Base-by-base conservation (phyloP, 2,797 vertebrate species). In the Acanthornis magna region DNA sequence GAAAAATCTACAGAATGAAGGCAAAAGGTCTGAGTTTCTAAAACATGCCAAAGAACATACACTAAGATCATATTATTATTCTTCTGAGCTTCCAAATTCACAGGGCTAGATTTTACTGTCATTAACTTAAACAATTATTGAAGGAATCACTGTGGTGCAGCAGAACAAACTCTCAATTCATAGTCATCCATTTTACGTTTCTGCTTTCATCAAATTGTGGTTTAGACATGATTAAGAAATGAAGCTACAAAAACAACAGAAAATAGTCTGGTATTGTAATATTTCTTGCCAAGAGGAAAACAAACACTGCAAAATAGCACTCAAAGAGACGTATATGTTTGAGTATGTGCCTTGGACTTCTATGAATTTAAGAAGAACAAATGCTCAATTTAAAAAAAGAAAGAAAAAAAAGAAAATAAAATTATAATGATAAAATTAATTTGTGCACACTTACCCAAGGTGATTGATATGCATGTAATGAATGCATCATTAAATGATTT, bases 371-470 rank as follows among this genome's bases (percentile, higher is more conserved):
- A 62, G 53, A 17, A 34, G 2, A 36, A 78, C 14, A 65, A 7
- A 34, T 26, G 16, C 5, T 47, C 45, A 48, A 85, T 7, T 50
- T 32, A 7, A 29, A 50, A 71, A 9, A 27, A 13, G 17, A 14
- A 11, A 11, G 11, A 38, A 30, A 21, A 9, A 26, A 45, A 45
- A 15, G 9, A 8, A 29, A 43, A 17, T 1, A 9, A 30, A 29
- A 36, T 10, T 0, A 2, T 15, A 34, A 15, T 5, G 26, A 30
- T 3, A 34, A 63, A 57, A 66, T 16, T 0, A 43, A 57, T 40
- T 57, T 88, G 7, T 57, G 16, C 14, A 4, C 60, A 25, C 38
- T 88, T 78, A 75, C 16, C 16, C 13, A 51, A 42, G 13, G 25
- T 77, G 45, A 48, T 5, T 38, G 32, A 55, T 82, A 9, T 11